Percentiles rank a stretch among this genome's conserved stretches.
phyloP scores from a whole-genome alignment of 2,888 invertebrate species.

The Brachyptera putata region DNA sequence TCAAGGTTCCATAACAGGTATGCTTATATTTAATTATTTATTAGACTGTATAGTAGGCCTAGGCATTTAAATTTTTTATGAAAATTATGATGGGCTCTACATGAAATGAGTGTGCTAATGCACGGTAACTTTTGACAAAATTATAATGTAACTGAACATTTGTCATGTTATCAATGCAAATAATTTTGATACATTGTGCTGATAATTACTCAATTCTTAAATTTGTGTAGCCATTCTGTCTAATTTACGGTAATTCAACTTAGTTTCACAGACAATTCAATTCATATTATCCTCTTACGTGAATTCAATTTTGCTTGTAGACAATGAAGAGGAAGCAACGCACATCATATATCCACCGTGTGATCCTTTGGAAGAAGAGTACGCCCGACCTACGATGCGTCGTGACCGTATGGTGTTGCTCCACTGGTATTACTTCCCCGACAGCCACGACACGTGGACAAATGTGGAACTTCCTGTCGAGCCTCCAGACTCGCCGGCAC shows the following conservation, averaged over 20 bases:
- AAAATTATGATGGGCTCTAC: too few relatives aligned
- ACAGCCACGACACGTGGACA: constrained; percentile 85
- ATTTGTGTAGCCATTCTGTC: too few relatives aligned
- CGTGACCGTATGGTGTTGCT: constrained; percentile 78
- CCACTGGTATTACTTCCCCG: constrained; percentile 96
- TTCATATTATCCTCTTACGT: not conserved
- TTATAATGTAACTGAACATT: too few relatives aligned
- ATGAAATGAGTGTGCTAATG: too few relatives aligned
- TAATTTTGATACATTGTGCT: too few relatives aligned
- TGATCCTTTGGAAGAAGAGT: constrained; percentile 85
- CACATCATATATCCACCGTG: constrained; percentile 84
- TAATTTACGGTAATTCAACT: too few relatives aligned
- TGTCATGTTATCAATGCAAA: too few relatives aligned
- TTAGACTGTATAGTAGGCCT: not conserved
- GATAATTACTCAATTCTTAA: too few relatives aligned
- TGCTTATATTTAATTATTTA: constrained; percentile 32
- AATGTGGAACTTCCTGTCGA: constrained; percentile 41
- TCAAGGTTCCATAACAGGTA: constrained; percentile 69
- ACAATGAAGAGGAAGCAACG: constrained; percentile 84
- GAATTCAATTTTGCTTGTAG: constrained; percentile 43
- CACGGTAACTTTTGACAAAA: too few relatives aligned
- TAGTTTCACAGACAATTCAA: too few relatives aligned
- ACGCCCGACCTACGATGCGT: constrained; percentile 80
- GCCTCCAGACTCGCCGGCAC: constrained; percentile 45
- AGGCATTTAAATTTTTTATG: not conserved